phyloP scores from a whole-genome alignment of 2,797 vertebrate genomes.

The Lithobates sylvaticus region DNA sequence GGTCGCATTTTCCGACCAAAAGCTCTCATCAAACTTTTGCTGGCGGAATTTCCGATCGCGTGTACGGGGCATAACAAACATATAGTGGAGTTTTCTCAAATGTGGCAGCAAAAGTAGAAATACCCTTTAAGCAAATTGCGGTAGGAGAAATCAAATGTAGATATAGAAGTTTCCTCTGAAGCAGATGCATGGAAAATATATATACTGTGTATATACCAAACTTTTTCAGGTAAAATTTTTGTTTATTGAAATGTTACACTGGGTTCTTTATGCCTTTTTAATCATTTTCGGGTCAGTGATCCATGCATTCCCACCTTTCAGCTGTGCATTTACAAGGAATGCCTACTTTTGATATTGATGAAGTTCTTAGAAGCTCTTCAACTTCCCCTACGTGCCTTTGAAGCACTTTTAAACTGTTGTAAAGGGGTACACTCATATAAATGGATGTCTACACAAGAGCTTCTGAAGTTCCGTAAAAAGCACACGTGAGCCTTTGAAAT shows the following conservation, averaged over 20 bases:
- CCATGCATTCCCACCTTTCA: not conserved
- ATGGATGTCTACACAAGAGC: not conserved
- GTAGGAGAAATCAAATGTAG: too few species aligned
- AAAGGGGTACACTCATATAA: not conserved
- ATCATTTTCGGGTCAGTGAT: not conserved
- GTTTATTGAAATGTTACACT: not conserved
- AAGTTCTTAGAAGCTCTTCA: not conserved
- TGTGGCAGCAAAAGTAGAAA: too few species aligned
- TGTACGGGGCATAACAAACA: too few species aligned
- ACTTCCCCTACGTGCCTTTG: not conserved
- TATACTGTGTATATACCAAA: too few species aligned
- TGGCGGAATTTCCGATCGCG: too few species aligned
- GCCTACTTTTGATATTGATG: not conserved
- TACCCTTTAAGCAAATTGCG: too few species aligned
- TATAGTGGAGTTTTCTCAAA: too few species aligned
- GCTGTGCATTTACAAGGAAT: not conserved
- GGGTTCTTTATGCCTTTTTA: not conserved
- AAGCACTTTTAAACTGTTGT: not conserved
- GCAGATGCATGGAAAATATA: too few species aligned
- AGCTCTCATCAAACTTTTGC: too few species aligned
- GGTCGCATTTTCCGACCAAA: too few species aligned
- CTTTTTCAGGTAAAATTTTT: not conserved
- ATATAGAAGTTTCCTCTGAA: too few species aligned
- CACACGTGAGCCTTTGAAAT: constrained; percentile 4
- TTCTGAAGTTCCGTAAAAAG: constrained; percentile 1